Conservation (phyloP, 2,888 invertebrate species). For the Andrena marginata region DNA sequence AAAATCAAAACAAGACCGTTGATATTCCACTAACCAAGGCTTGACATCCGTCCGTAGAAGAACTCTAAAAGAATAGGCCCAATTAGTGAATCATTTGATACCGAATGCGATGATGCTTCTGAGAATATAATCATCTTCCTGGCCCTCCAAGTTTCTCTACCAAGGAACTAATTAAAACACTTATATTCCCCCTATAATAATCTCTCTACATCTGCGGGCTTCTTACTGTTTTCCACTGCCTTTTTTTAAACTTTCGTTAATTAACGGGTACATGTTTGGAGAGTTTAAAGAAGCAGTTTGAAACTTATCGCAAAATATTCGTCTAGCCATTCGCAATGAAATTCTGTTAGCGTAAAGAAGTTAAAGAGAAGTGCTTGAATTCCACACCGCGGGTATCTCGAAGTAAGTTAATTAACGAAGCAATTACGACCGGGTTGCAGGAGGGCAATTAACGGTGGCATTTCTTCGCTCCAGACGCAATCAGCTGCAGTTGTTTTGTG, state of each 20-base stretch:
- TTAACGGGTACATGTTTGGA: background rate
- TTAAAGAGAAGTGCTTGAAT: background rate
- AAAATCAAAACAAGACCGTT: background rate
- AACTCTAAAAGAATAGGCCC: too few species aligned
- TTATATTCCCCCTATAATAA: background rate
- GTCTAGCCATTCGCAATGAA: background rate
- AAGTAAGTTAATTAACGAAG: conserved; percentile 1
- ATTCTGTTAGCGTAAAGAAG: background rate
- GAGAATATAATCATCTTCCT: background rate
- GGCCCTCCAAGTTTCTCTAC: background rate
- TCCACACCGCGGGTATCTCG: background rate
- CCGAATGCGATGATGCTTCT: background rate
- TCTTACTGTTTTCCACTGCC: too few species aligned
- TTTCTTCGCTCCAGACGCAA: background rate
- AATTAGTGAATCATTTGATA: background rate
- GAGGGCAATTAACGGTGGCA: background rate
- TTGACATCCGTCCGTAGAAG: too few species aligned
- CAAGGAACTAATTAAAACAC: background rate
- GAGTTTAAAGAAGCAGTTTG: background rate
- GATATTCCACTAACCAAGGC: too few species aligned
- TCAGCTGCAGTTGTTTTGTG: background rate
- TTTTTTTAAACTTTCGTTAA: background rate
- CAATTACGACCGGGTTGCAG: background rate
- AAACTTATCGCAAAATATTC: background rate
- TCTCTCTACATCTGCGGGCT: too few species aligned